Base-by-base conservation (phyloP, 2,888 invertebrate genomes). In the Diaphora mendica region DNA sequence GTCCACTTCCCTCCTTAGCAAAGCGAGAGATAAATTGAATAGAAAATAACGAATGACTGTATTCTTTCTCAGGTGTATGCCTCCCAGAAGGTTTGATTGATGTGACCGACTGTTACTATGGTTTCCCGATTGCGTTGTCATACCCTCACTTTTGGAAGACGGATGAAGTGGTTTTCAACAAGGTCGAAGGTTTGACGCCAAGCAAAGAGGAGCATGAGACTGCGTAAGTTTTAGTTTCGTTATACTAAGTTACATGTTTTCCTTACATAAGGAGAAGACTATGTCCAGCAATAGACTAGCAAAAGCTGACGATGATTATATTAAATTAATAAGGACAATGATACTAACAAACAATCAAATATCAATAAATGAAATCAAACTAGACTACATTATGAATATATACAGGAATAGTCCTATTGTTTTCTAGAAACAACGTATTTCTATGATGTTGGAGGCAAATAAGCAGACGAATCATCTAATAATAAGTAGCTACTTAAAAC, bases 101-200 rank as follows among this genome's bases (percentile, higher is more conserved):
- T 88, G 98, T 99, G 59, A 97, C 97, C 0, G 97, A 97, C 71
- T 99, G 99, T 87, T 98, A 98, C 92, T 98, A 98, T 87, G 98
- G 98, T 0, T 98, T 98, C 89, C 99, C 99, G 0, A 98, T 99
- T 66, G 98, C 98, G 0, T 94, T 98, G 11, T 98, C 98, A 64
- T 98, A 97, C 91, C 99, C 99, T 0, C 99, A 99, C 90, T 99
- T 98, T 91, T 97, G 97, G 90, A 96, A 97, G 78, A 97, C 97
- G 0, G 98, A 98, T 80, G 96, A 96, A 0, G 89, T 96, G 0
- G 92, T 98, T 2, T 91, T 96, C 77, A 95, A 96, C 70, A 96
- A 97, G 72, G 96, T 98, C 0, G 97, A 97, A 8, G 98, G 98
- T 33, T 91, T 97, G 23, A 90, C 95, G 0, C 98, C 98, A 0